A percentile compares a stretch with the other conserved stretches of the same genome.
phyloP scores from a whole-genome alignment of 2,797 vertebrate species.

The Girardinus metallicus region DNA sequence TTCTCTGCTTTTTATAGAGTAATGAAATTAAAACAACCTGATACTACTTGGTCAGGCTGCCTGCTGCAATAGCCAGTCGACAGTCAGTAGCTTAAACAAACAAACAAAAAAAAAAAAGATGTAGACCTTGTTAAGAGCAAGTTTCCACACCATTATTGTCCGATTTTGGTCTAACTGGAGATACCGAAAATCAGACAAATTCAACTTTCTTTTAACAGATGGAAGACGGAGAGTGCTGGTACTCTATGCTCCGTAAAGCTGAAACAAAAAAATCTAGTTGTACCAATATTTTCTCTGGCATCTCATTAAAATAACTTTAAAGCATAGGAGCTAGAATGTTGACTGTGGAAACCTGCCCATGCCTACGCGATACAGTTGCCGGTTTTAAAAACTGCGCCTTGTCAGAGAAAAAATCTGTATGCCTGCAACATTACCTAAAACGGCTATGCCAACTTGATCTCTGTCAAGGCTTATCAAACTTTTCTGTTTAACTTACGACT shows the following conservation, averaged over 20 bases:
- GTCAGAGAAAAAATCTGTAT: conserved; percentile 53
- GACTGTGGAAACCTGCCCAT: background rate
- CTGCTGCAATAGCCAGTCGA: background rate
- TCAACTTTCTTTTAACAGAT: background rate
- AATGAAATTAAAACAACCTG: background rate
- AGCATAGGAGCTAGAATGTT: background rate
- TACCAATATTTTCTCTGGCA: background rate
- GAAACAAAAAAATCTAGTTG: background rate
- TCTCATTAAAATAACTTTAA: background rate
- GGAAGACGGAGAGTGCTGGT: background rate
- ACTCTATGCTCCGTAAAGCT: background rate
- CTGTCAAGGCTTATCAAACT: conserved; percentile 50
- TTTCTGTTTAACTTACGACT: conserved; percentile 46
- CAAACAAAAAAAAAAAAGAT: background rate
- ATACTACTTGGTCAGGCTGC: background rate
- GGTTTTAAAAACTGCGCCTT: conserved; percentile 44
- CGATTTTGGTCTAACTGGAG: background rate
- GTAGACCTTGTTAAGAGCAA: background rate
- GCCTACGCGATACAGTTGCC: conserved; percentile 19
- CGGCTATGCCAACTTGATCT: conserved; percentile 45
- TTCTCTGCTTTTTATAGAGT: background rate
- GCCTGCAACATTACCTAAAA: conserved; percentile 46
- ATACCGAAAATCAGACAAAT: background rate
- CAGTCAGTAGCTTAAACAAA: background rate
- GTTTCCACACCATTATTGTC: background rate